Evolutionary conservation across 2,888 invertebrate genomes (phyloP), one percentile per base, ranked within the genome.

Genomic region (Heteromyza rotundicornis): DNA sequence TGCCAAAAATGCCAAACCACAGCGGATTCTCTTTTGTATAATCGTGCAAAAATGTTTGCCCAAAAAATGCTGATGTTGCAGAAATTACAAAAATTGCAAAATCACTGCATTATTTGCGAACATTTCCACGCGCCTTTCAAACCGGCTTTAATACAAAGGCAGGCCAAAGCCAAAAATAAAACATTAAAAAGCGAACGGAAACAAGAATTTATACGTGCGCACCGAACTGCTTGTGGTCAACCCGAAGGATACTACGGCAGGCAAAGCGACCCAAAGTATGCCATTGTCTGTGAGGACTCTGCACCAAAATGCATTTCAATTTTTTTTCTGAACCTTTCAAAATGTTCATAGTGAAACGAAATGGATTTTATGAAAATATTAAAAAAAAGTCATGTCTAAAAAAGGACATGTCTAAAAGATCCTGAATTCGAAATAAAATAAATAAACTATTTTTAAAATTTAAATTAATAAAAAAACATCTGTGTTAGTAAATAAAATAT

Each of bases 51-150:
- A 40, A 40, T 40, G 40, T n/a, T 20, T 17, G 14, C 47, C 17
- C 3, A 20, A 20, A 20, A 40, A 17, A 17, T 47, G 17, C 20
- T 19, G 40, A 3, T 40, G 40, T 19, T 19, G 16, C 40, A 3
- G 40, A 40, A 40, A n/a, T 7, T 27, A 40, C 10, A 40, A 40
- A 40, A 40, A 40, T 17, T 20, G 17, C 2, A 17, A 58, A 74
- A 73, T 73, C 73, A 72, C 73, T 73, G 73, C 73, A 73, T 73
- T 74, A 74, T 72, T 73, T 68, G 47, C 7, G 19, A 5, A 47
- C 2, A 47, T 47, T 47, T 47, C 3, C 5, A 47, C 47, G 20
- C 7, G 47, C 47, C 40, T 40, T n/a, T 20, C 40, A 40, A 40
- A 40, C 14, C 3, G 10, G 40, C 10, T 40, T 40, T 27, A 10